Evolutionary conservation across 2,113 vertebrate species (phyloP).

Genomic region (Neopipo cinnamomea): DNA sequence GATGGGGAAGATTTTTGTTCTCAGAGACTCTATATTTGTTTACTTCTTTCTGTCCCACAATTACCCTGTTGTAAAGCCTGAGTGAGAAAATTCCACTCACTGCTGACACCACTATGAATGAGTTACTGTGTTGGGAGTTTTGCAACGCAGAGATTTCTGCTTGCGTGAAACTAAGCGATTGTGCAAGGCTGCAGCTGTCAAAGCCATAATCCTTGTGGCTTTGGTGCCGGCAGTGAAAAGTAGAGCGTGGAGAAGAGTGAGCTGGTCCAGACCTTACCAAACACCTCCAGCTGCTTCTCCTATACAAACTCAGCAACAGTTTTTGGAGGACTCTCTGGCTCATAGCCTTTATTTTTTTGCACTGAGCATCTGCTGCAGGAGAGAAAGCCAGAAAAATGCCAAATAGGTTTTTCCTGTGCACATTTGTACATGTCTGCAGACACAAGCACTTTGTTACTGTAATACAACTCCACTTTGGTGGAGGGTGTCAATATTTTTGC

Average conservation of each 20-base stretch:
- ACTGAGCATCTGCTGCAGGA: background rate
- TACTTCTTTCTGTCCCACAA: background rate
- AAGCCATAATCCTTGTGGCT: background rate
- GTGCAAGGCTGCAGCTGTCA: constrained; percentile 39
- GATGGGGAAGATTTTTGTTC: background rate
- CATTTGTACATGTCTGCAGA: background rate
- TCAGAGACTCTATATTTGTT: background rate
- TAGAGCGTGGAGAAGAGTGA: background rate
- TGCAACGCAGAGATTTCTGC: background rate
- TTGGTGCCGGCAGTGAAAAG: background rate
- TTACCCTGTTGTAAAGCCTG: fast-evolving
- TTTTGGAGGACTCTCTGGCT: background rate
- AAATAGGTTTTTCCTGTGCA: background rate
- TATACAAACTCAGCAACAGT: background rate
- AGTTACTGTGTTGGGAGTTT: constrained; percentile 7
- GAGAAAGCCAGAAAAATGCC: background rate
- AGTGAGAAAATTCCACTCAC: background rate
- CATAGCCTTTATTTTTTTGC: background rate
- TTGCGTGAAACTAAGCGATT: background rate
- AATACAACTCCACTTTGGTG: background rate
- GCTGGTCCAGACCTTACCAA: background rate
- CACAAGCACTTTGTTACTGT: background rate
- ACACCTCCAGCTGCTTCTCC: constrained; percentile 19
- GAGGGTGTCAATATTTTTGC: background rate
- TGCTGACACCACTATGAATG: background rate